phyloP scores from a whole-genome alignment of 2,888 invertebrate genomes.

The Tenthredo scrophulariae region DNA sequence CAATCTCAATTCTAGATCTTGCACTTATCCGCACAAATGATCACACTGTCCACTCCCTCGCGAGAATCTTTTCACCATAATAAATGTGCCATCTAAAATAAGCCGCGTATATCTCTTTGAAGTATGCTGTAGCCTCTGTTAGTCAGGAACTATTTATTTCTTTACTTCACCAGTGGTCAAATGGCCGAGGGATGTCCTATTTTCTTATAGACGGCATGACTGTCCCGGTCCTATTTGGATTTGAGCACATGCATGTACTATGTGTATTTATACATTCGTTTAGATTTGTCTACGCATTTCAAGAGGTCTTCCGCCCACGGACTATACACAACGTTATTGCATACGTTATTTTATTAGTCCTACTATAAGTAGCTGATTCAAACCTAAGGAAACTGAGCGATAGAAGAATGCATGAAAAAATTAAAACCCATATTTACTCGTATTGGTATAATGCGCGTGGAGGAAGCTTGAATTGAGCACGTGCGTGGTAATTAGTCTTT shows the following conservation, averaged over 20 bases:
- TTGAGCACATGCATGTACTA: background rate
- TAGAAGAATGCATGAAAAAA: background rate
- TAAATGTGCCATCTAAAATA: background rate
- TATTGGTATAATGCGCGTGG: background rate
- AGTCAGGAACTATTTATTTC: conserved; percentile 29
- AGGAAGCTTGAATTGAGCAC: too few species aligned
- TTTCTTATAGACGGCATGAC: conserved; percentile 20
- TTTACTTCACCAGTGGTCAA: conserved; percentile 3
- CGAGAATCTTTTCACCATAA: background rate
- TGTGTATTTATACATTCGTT: background rate
- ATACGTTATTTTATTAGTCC: background rate
- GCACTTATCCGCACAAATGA: background rate
- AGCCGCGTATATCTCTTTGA: background rate
- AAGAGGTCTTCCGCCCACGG: background rate
- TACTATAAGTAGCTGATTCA: background rate
- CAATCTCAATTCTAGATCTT: background rate
- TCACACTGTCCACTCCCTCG: background rate
- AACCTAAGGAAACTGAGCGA: background rate
- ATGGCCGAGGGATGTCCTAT: conserved; percentile 37
- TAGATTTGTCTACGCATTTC: conserved; percentile 18
- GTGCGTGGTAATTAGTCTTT: too few species aligned
- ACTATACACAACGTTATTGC: background rate
- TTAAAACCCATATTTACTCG: background rate
- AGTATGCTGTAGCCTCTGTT: background rate
- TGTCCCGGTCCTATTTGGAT: conserved; percentile 18